Conservation (phyloP, 92 coral and sea anemone genomes). For the Virgularia gustaviana region DNA sequence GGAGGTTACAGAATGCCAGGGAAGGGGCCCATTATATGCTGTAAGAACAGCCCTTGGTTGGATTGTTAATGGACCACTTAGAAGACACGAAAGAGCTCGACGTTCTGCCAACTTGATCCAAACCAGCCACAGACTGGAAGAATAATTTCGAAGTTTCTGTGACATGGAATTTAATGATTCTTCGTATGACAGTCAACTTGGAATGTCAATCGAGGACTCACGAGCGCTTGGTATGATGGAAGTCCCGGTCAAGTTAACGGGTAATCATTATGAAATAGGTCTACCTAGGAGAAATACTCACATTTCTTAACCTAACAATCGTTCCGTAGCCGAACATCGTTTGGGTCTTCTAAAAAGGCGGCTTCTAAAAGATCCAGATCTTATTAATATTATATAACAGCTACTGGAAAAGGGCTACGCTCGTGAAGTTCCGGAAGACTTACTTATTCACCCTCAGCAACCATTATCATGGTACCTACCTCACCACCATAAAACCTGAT, state of each 20-base stretch:
- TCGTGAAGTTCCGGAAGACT: background rate
- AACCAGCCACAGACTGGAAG: background rate
- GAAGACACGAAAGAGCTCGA: background rate
- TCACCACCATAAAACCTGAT: background rate
- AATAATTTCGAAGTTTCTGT: conserved; percentile 2
- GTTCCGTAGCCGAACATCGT: conserved; percentile 1
- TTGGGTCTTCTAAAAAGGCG: conserved; percentile 1
- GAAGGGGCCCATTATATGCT: background rate
- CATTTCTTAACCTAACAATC: background rate
- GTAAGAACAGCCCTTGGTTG: background rate
- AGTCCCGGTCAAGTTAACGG: background rate
- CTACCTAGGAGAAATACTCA: background rate
- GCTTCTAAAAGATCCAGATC: background rate
- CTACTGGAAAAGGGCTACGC: conserved; percentile 4
- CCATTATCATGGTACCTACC: background rate
- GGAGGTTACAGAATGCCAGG: background rate
- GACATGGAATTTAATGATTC: conserved; percentile 6
- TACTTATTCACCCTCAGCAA: background rate
- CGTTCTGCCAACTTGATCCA: background rate
- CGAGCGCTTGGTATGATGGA: conserved; percentile 4
- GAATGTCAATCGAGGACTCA: background rate
- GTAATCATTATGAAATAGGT: conserved; percentile 1
- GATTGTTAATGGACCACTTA: conserved; percentile 9
- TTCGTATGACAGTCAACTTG: background rate
- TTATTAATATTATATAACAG: background rate